These are phyloP conservation scores for Graptemys geographica DNA, from an alignment of 2,797 vertebrate species.

Conservation along the genomic window DNA sequence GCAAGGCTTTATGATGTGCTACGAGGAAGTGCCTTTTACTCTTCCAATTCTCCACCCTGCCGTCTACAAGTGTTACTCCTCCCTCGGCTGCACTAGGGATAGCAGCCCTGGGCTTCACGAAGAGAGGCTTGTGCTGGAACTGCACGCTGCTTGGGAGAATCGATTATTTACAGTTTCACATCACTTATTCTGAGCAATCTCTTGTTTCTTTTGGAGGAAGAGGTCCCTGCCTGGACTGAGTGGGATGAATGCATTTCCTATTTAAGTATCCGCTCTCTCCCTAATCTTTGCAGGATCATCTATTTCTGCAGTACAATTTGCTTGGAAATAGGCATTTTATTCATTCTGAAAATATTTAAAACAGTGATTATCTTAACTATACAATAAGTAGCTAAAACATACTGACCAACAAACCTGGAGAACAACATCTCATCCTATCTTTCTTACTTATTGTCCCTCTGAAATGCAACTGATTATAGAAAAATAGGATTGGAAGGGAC, in stretches of 20 bases:
- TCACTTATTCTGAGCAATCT: conserved; percentile 26
- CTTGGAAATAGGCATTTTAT: conserved; percentile 44
- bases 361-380: conserved; percentile 18
- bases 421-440: conserved; percentile 28
- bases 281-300: conserved; percentile 43
- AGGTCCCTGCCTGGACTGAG: conserved; percentile 48
- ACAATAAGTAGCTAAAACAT: conserved; percentile 37
- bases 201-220: conserved; percentile 42
- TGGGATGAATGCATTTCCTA: conserved; percentile 64
- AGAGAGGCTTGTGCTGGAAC: background rate
- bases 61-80: background rate
- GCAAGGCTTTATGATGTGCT: background rate
- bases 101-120: background rate
- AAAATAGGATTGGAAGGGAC: no score
- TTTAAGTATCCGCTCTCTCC: conserved; percentile 64
- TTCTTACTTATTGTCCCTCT: background rate
- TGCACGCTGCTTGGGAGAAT: background rate
- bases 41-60: background rate
- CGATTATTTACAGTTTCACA: conserved; percentile 15
- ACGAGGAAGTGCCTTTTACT: background rate
- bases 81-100: background rate
- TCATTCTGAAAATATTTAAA: conserved; percentile 48
- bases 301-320: conserved; percentile 49
- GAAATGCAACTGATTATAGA: conserved; percentile 9
- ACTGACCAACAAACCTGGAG: background rate